A percentile compares a stretch with the other conserved stretches of the same genome.
phyloP scores from a whole-genome alignment of 2,113 vertebrate genomes.

The Indri indri region DNA sequence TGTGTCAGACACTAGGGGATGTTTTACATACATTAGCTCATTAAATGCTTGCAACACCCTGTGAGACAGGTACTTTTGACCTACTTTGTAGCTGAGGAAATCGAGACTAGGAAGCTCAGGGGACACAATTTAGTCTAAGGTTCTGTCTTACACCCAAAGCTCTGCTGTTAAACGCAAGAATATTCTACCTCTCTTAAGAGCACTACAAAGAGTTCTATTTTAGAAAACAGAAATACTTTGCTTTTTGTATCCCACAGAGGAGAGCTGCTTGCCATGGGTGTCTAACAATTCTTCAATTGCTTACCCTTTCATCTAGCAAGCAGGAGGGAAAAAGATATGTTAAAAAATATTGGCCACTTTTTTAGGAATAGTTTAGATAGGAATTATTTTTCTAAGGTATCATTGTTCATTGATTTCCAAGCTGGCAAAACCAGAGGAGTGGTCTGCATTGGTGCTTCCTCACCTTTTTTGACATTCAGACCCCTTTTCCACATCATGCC shows the following conservation, averaged over 20 bases:
- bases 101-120: not conserved
- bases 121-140: not conserved
- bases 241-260: not conserved
- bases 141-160: not conserved
- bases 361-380: not conserved
- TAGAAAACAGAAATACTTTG: not conserved
- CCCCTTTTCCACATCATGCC: not conserved
- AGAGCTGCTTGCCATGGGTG: not conserved
- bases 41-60: not conserved
- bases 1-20: not conserved
- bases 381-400: not conserved
- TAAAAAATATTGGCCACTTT: not conserved
- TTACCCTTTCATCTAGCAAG: not conserved
- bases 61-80: not conserved
- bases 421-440: not conserved
- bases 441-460: not conserved
- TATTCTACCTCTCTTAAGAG: not conserved
- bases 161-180: not conserved
- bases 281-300: not conserved
- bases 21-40: not conserved
- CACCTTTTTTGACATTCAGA: not conserved
- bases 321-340: not conserved
- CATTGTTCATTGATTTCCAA: not conserved
- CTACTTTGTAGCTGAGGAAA: slow-evolving; percentile 33
- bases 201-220: not conserved